phyloP scores from a whole-genome alignment of 2,113 vertebrate species.

The Aptenodytes forsteri region DNA sequence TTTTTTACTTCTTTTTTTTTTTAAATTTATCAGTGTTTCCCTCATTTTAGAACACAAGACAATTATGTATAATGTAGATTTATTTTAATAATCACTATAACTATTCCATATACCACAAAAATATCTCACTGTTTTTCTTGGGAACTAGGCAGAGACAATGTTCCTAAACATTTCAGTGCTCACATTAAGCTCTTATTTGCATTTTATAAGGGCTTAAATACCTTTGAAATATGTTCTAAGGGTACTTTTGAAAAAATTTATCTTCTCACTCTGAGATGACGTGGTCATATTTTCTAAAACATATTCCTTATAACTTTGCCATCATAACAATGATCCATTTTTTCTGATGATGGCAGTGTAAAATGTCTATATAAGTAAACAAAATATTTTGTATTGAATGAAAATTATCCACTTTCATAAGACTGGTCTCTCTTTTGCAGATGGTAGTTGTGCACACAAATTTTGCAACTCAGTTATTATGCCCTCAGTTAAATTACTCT shows the following conservation, averaged over 20 bases:
- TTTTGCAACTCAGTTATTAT: background rate
- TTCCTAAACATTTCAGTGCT: background rate
- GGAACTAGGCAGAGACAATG: background rate
- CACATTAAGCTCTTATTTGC: background rate
- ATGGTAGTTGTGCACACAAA: background rate
- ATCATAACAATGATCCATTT: background rate
- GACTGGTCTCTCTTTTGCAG: background rate
- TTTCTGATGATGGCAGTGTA: background rate
- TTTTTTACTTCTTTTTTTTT: background rate
- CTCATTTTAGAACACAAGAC: background rate
- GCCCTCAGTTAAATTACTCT: background rate
- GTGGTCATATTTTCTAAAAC: background rate
- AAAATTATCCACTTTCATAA: background rate
- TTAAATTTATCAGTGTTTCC: background rate
- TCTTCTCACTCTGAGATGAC: background rate
- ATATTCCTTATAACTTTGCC: background rate
- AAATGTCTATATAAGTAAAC: background rate
- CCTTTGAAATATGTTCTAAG: background rate
- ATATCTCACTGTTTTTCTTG: background rate
- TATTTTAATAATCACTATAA: background rate
- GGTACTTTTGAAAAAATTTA: background rate
- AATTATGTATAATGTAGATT: background rate
- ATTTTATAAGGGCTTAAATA: background rate
- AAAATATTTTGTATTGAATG: background rate
- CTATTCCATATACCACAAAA: background rate